phyloP scores from a whole-genome alignment of 2,888 invertebrate genomes.

The Eupelmus urozonus region DNA sequence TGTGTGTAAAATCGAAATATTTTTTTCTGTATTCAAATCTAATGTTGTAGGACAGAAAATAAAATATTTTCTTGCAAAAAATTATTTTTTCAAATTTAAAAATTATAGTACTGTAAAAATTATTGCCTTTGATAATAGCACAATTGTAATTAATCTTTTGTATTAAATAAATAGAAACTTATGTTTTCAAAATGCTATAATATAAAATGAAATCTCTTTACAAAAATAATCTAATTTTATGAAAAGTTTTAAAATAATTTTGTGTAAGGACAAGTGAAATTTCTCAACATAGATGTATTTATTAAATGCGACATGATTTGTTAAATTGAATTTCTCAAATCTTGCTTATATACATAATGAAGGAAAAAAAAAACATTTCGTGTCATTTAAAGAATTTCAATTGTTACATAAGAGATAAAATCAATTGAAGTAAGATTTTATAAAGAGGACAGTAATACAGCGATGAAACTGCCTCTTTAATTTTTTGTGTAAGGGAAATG shows the following conservation, averaged over 20 bases:
- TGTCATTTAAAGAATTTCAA: constrained; percentile 28
- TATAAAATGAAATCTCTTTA: too few relatives aligned
- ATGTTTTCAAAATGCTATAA: not conserved
- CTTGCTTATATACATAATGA: constrained; percentile 25
- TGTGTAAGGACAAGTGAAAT: constrained; percentile 30
- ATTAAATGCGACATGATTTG: constrained; percentile 27
- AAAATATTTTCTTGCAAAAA: constrained; percentile 3
- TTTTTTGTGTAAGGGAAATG: constrained; percentile 25
- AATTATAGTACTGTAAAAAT: not conserved
- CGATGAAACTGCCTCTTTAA: constrained; percentile 34
- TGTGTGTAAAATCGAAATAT: too few relatives aligned
- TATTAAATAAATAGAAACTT: not conserved
- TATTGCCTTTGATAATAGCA: not conserved
- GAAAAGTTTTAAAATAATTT: constrained; percentile 41
- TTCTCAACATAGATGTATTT: constrained; percentile 5
- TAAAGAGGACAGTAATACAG: constrained; percentile 1
- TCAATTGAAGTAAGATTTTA: constrained; percentile 7
- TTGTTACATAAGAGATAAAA: constrained; percentile 15
- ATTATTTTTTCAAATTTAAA: constrained; percentile 22
- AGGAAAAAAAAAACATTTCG: constrained; percentile 6
- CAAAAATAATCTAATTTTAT: not conserved
- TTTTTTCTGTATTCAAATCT: too few relatives aligned
- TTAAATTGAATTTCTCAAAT: constrained; percentile 28
- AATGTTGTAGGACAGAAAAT: not conserved
- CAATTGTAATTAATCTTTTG: not conserved